Evolutionary conservation across 2,113 vertebrate genomes (phyloP), one percentile per base, ranked within the genome.

Genomic region (Saguinus imperator): DNA sequence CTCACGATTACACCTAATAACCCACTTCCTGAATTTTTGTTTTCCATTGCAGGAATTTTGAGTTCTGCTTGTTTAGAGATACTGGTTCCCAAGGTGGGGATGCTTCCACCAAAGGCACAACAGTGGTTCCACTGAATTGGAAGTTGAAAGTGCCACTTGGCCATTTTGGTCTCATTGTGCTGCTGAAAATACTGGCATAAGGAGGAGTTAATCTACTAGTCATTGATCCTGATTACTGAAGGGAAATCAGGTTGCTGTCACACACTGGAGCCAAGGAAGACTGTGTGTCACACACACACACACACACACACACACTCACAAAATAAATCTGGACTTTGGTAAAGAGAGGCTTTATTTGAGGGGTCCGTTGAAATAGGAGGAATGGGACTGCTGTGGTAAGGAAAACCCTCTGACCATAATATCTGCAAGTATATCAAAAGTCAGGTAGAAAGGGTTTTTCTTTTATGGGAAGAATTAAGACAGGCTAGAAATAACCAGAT

Each of bases 151-250:
- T 86, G 40, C 17, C 37, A 93, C n/a, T 25, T 66, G 27, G 48
- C 32, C 45, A 95, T 80, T 87, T 91, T 86, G 57, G n/a, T 70
- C 45, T 86, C 43, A 45, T 73, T 91, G 73, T 96, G 16, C 66
- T 66, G 77, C 9, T 81, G 72, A 77, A 77, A 64, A 72, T 85
- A 45, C 6, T 55, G 81, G 48, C 55, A 43, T 27, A 87, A 90
- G 66, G 52, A 88, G 11, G 8, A 10, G 16, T 52, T 82, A 58
- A 4, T 94, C 50, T 94, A 35, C n/a, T 48, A 77, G 43, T 77
- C 43, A 29, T 77, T 8, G 8, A 48, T 48, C 23, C 29, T 2
- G 11, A 61, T 90, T 66, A 84, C 48, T 35, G 48, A 92, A 88
- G 40, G 93, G 75, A 87, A 93, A 68, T 77, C 29, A 23, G 21